phyloP scores from a whole-genome alignment of 2,113 vertebrate genomes.

The Gila orcuttii region DNA sequence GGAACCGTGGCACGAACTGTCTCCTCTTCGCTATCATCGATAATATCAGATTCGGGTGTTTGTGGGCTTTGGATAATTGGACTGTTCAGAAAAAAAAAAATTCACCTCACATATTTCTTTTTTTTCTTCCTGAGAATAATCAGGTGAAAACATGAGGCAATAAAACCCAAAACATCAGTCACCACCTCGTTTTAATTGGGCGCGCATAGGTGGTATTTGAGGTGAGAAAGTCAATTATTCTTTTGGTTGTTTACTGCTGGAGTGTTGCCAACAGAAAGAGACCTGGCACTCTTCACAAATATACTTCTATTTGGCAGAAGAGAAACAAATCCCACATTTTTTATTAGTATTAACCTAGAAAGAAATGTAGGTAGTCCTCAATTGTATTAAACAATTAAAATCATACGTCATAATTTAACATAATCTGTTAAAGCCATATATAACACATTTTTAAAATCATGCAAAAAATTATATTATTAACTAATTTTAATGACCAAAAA shows the following conservation, averaged over 20 bases:
- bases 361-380: background rate
- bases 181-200: slow-evolving; percentile 23
- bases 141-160: slow-evolving; percentile 8
- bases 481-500: background rate
- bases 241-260: slow-evolving; percentile 6
- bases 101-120: slow-evolving; percentile 20
- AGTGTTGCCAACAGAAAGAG: slow-evolving; percentile 7
- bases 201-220: background rate
- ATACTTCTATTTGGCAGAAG: background rate
- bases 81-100: slow-evolving; percentile 18
- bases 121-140: background rate
- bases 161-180: background rate
- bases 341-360: background rate
- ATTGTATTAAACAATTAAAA: background rate
- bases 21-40: background rate
- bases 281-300: slow-evolving; percentile 8
- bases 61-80: slow-evolving; percentile 32
- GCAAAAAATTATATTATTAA: background rate
- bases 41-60: background rate
- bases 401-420: background rate
- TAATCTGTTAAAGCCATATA: background rate
- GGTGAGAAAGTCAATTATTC: slow-evolving; percentile 11
- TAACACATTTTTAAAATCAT: background rate
- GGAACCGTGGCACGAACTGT: background rate
- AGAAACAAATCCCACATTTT: background rate